These are phyloP conservation scores for Larimichthys crocea DNA, from an alignment of 2,113 vertebrate genomes.

Conservation along the genomic window DNA sequence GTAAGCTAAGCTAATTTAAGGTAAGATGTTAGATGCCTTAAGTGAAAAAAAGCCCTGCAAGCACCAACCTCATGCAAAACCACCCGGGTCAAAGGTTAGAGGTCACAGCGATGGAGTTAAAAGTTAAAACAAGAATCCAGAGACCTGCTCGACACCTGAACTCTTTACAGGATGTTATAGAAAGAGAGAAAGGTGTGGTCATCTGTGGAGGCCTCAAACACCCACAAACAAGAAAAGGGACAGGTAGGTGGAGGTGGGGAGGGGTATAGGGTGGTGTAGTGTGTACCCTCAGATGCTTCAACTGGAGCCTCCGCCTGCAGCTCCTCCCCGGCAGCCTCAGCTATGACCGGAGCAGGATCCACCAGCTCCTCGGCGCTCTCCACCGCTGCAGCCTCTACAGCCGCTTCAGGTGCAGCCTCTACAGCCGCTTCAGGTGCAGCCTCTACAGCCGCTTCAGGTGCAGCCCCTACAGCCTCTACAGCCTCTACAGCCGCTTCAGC, in stretches of 20 bases:
- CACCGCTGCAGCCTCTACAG: slow-evolving; percentile 17
- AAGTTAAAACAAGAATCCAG: slow-evolving; percentile 5
- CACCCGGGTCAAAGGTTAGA: background rate
- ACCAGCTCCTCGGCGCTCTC: slow-evolving; percentile 50
- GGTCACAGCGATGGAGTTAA: background rate
- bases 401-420: background rate
- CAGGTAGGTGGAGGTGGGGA: slow-evolving; percentile 25
- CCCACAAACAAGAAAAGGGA: slow-evolving; percentile 46
- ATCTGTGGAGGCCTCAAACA: slow-evolving; percentile 35
- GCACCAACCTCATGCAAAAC: slow-evolving; percentile 13
- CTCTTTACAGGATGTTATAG: slow-evolving; percentile 11
- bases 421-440: no score
- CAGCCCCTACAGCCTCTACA: no score
- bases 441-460: background rate
- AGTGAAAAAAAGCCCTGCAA: background rate
- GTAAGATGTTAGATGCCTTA: no score
- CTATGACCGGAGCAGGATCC: slow-evolving; percentile 55
- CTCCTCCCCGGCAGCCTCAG: slow-evolving; percentile 65
- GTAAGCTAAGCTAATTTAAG: no score
- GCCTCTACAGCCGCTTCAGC: slow-evolving; percentile 16
- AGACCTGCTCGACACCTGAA: background rate
- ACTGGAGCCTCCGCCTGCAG: slow-evolving; percentile 51
- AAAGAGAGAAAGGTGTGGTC: slow-evolving; percentile 19
- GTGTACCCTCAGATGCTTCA: slow-evolving; percentile 81
- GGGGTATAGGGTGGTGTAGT: slow-evolving; percentile 55